phyloP scores from a whole-genome alignment of 2,797 vertebrate genomes.

The Chlorospingus semifuscus region DNA sequence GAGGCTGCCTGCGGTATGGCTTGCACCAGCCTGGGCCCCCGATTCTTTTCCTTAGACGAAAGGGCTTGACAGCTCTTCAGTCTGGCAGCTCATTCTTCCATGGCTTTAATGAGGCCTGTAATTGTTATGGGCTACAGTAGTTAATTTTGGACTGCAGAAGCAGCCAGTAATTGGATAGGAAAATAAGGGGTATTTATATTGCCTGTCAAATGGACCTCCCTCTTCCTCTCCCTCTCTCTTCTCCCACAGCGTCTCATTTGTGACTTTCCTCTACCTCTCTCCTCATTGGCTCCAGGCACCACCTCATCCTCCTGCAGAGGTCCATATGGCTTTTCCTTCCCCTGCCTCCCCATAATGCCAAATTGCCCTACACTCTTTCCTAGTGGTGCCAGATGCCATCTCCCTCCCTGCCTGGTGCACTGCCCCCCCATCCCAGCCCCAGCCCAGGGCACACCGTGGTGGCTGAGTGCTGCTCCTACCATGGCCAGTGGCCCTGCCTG shows the following conservation, averaged over 20 bases:
- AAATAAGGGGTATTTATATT: slow-evolving; percentile 5
- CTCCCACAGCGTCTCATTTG: accelerated
- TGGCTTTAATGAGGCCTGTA: slow-evolving; percentile 28
- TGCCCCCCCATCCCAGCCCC: background rate
- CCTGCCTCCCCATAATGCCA: background rate
- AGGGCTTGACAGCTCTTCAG: background rate
- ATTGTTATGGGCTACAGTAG: slow-evolving; percentile 2
- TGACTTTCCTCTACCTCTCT: background rate
- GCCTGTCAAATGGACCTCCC: background rate
- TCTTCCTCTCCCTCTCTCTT: background rate
- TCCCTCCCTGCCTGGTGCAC: background rate
- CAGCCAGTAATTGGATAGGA: background rate
- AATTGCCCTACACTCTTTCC: background rate
- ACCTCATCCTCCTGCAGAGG: background rate
- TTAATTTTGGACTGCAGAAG: slow-evolving; percentile 6
- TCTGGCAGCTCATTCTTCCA: slow-evolving; percentile 13
- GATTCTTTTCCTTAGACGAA: background rate
- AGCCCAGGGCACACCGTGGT: accelerated
- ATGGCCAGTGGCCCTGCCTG: background rate
- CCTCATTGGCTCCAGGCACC: background rate
- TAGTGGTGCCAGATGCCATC: background rate
- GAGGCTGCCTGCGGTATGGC: background rate
- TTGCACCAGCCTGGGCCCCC: background rate
- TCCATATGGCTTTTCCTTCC: background rate
- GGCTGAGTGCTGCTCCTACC: accelerated